Percentiles rank a stretch among this genome's conserved stretches.
Evolutionary conservation across 2,797 vertebrate species (phyloP).

Genomic region (Melanotaenia parkinsoni): DNA sequence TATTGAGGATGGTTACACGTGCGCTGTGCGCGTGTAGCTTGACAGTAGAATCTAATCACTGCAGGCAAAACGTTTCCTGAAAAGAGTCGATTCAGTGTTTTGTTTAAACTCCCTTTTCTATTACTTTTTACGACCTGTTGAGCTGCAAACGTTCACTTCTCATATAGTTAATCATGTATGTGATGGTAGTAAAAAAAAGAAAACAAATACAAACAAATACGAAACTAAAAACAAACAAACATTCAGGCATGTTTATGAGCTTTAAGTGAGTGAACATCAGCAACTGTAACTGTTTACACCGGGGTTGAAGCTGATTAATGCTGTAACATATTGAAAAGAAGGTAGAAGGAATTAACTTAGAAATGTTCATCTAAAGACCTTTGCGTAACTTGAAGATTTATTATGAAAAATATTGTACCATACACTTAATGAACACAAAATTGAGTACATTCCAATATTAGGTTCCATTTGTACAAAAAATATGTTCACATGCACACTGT

Average conservation of each 20-base stretch:
- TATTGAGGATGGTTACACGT: slow-evolving; percentile 46
- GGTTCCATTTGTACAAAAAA: too few relatives aligned
- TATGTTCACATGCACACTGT: too few relatives aligned
- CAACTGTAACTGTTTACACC: background rate
- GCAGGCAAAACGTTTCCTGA: background rate
- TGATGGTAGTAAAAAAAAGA: background rate
- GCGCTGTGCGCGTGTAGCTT: slow-evolving; percentile 25
- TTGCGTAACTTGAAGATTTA: too few relatives aligned
- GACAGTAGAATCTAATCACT: slow-evolving; percentile 13
- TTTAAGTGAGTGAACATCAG: background rate
- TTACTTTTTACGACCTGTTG: background rate
- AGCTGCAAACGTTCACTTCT: background rate
- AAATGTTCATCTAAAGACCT: too few relatives aligned
- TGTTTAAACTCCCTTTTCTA: background rate
- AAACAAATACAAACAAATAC: background rate
- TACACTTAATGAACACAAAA: background rate
- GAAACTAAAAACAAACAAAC: background rate
- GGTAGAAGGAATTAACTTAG: too few relatives aligned
- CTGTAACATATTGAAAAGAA: background rate
- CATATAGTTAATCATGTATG: background rate
- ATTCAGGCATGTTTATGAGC: background rate
- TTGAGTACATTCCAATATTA: too few relatives aligned
- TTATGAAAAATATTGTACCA: background rate
- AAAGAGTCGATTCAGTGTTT: background rate
- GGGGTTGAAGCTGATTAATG: background rate